Percentiles rank a stretch among this genome's conserved stretches.
Evolutionary conservation across 2,888 invertebrate genomes (phyloP).

Genomic region (Tetranychus truncatus): DNA sequence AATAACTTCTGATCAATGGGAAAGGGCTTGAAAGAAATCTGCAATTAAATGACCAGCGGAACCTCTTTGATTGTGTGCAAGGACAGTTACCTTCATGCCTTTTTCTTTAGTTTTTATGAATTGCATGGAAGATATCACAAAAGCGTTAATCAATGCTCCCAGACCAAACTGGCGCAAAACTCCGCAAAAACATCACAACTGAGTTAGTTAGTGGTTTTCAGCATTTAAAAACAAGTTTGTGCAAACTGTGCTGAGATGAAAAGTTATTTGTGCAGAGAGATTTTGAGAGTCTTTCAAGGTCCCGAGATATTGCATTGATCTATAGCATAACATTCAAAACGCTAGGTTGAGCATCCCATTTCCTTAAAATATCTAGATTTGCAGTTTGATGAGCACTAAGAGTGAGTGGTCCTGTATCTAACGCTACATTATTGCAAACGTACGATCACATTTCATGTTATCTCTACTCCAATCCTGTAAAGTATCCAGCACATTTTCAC

Average conservation of each 20-base stretch:
- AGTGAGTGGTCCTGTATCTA: not conserved
- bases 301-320: not conserved
- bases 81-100: not conserved
- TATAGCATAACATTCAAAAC: not conserved
- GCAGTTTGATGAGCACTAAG: not conserved
- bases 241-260: not conserved
- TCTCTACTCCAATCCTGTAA: no score
- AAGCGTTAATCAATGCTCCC: constrained; percentile 8
- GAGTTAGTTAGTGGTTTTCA: not conserved
- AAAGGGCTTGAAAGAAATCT: constrained; percentile 14
- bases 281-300: not conserved
- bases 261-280: not conserved
- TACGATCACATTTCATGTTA: not conserved
- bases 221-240: not conserved
- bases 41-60: constrained; percentile 18
- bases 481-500: not conserved
- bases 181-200: constrained; percentile 11
- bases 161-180: not conserved
- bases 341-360: not conserved
- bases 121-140: constrained; percentile 34
- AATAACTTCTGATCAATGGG: not conserved
- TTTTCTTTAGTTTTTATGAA: constrained; percentile 26
- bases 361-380: not conserved
- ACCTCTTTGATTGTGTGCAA: constrained; percentile 17
- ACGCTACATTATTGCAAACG: not conserved